Conservation (phyloP, 2,888 invertebrate genomes). For the Sesamia inferens region DNA sequence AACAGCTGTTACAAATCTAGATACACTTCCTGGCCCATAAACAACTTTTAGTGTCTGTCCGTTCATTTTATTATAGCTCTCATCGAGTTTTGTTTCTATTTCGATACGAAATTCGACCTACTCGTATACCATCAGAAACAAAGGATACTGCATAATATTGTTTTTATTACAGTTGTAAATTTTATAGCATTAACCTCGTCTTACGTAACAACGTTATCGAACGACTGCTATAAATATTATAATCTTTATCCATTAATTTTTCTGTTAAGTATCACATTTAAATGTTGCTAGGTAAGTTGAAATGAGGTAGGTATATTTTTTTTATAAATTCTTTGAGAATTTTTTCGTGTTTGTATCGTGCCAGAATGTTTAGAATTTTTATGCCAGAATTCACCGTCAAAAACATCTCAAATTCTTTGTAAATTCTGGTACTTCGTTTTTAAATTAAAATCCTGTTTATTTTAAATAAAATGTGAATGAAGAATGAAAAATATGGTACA, state of each 20-base stretch:
- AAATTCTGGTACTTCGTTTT: neutral
- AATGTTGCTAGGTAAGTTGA: neutral
- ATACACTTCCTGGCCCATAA: slow-evolving; percentile 39
- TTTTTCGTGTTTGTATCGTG: neutral
- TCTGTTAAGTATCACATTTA: neutral
- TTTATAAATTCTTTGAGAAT: neutral
- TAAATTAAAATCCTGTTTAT: slow-evolving; percentile 5
- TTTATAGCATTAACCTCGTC: slow-evolving; percentile 5
- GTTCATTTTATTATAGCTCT: slow-evolving; percentile 44
- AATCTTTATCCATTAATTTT: neutral
- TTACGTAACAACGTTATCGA: slow-evolving; percentile 4
- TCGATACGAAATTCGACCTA: slow-evolving; percentile 14
- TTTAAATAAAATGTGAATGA: slow-evolving; percentile 15
- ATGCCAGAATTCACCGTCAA: neutral
- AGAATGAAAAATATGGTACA: slow-evolving; percentile 1
- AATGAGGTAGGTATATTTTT: no score
- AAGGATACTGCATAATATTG: neutral
- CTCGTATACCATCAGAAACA: slow-evolving; percentile 15
- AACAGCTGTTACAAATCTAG: slow-evolving; percentile 55
- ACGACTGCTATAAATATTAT: slow-evolving; percentile 1
- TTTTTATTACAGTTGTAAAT: slow-evolving; percentile 41
- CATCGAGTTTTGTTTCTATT: slow-evolving; percentile 29
- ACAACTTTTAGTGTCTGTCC: slow-evolving; percentile 28
- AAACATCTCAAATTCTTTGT: slow-evolving; percentile 7
- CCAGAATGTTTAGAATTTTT: slow-evolving; percentile 11